These are phyloP conservation scores for Drosophila eohydei DNA, from an alignment of 2,888 invertebrate genomes.

Conservation along the genomic window DNA sequence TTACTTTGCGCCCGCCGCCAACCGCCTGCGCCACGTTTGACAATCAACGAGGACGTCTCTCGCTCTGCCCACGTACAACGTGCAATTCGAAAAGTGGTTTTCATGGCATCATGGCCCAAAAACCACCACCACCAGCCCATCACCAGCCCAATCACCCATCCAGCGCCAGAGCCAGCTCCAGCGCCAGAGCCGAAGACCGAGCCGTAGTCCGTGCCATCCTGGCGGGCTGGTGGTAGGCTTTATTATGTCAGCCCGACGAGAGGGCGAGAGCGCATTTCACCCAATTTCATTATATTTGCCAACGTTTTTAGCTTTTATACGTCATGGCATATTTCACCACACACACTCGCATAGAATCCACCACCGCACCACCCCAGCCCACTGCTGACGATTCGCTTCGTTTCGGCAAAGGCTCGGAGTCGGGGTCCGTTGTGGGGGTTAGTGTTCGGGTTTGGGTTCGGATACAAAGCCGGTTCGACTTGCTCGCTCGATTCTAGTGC, in stretches of 20 bases:
- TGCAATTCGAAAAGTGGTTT: conserved; percentile 81
- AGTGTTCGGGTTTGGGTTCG: conserved; percentile 45
- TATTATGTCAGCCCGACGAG: conserved; percentile 76
- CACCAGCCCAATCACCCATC: conserved; percentile 32
- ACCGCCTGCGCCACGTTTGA: conserved; percentile 44
- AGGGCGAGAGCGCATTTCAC: conserved; percentile 69
- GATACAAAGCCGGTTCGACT: conserved; percentile 69
- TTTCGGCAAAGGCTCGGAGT: conserved; percentile 15
- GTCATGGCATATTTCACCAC: conserved; percentile 81
- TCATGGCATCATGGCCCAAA: conserved; percentile 64
- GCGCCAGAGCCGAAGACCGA: conserved; percentile 22
- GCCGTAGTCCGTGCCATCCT: conserved; percentile 44
- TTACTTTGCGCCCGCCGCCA: conserved; percentile 5
- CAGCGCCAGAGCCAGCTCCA: conserved; percentile 17
- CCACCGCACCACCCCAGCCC: conserved; percentile 29
- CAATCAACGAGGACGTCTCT: conserved; percentile 59
- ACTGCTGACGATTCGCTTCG: not conserved
- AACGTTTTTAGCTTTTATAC: conserved; percentile 82
- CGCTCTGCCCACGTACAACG: conserved; percentile 66
- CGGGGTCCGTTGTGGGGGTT: conserved; percentile 8
- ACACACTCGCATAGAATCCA: conserved; percentile 56
- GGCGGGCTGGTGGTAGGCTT: conserved; percentile 67
- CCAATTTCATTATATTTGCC: conserved; percentile 82
- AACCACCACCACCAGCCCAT: conserved; percentile 51
- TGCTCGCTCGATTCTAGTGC: conserved; percentile 56